Evolutionary conservation across 2,113 vertebrate species (phyloP), one percentile per base, ranked within the genome.

Genomic region (Meles meles): DNA sequence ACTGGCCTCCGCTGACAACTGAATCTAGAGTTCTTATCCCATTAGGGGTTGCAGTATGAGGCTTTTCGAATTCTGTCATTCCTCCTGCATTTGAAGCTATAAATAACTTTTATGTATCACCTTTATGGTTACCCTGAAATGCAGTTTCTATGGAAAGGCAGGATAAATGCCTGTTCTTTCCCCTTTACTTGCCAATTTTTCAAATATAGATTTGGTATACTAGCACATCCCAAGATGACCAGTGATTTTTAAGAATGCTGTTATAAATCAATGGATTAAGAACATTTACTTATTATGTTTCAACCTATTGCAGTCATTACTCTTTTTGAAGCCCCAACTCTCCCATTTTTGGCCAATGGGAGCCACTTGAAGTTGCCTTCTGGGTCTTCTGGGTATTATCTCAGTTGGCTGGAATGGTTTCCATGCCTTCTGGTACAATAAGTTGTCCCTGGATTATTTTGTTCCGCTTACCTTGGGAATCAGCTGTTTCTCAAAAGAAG

Each of bases 171-270:
- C 69, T 61, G n/a, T 71, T 87, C 23, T 74, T 69, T 55, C 31
- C 42, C 42, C 77, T 83, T 44, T 44, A 34, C 23, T 55, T 69
- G 61, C 21, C 61, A 79, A 13, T 42, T 95, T 93, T 91, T 93
- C 82, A 57, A 52, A 74, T 72, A 39, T 6, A 55, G 52, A 59
- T 55, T 20, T 86, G 17, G 29, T 81, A 77, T 31, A 61, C n/a
- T 91, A 52, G 39, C 29, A 77, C 49, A 71, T 65, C 57, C 52
- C 49, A 34, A 92, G 29, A 59, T 74, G 52, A 42, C 29, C 44
- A 82, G 39, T 52, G 61, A 52, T 90, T 95, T 86, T 95, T 47
- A 93, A 93, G 91, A 93, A 23, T 81, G 44, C 63, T 71, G 44
- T 88, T 92, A 69, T 94, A n/a, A 88, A 57, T 0, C 55, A 61